A percentile compares a stretch with the other conserved stretches of the same genome.
phyloP scores from a whole-genome alignment of 2,113 vertebrate species.

The Triplophysa dalaica region DNA sequence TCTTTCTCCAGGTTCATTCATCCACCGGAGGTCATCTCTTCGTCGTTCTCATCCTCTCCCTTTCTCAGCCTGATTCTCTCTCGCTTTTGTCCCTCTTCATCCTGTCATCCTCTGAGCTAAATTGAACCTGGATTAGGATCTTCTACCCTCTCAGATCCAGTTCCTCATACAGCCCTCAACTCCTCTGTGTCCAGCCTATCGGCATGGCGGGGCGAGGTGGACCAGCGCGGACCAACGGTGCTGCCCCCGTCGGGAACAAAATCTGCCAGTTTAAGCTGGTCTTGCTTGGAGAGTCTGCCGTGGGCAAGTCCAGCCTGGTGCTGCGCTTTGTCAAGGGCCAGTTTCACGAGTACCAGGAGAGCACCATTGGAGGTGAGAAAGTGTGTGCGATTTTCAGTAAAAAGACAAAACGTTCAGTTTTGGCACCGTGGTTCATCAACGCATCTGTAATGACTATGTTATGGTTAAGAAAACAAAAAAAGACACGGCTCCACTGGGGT shows the following conservation, averaged over 20 bases:
- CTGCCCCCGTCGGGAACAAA: constrained; percentile 88
- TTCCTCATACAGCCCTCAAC: constrained; percentile 45
- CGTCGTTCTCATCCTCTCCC: not conserved
- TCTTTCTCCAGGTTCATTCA: constrained; percentile 14
- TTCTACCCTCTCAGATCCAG: not conserved
- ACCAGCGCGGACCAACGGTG: constrained; percentile 88
- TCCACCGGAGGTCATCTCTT: not conserved
- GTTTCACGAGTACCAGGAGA: constrained; percentile 98
- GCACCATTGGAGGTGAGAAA: constrained; percentile 93
- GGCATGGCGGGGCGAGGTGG: constrained; percentile 93
- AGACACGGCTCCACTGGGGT: no score
- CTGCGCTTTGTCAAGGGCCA: constrained; percentile 98
- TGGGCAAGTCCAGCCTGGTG: constrained; percentile 97
- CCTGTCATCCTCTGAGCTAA: constrained; percentile 10
- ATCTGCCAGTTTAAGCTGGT: constrained; percentile 99
- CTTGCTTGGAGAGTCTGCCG: constrained; percentile 91
- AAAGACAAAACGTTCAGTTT: no score
- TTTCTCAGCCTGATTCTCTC: not conserved
- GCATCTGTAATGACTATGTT: no score
- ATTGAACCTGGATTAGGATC: constrained; percentile 1
- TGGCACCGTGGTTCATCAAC: no score
- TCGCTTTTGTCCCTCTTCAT: not conserved
- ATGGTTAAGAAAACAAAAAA: no score
- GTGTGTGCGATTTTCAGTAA: not conserved
- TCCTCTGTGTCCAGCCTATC: constrained; percentile 45